Evolutionary conservation across 23 tunicate species (phyloP), one percentile per base, ranked within the genome.

Genomic region (Trididemnum nubilum): DNA sequence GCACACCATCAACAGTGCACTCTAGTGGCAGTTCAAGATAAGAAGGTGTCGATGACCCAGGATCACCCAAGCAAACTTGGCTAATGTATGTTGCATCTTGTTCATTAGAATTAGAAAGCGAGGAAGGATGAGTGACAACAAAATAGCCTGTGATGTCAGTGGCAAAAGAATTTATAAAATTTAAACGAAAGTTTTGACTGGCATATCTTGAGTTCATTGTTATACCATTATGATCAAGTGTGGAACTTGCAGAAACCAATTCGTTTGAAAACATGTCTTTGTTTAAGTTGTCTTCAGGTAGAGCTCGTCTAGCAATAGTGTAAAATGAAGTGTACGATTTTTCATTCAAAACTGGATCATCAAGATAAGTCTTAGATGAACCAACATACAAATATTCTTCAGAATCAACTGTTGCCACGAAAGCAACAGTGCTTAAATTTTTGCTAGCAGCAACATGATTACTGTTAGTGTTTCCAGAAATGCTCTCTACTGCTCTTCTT

Each of bases 91-190:
- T 86, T 37, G 28, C 52, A 24, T 36, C 67, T 33, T 65, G n/a
- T 28, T 2, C 19, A 2, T 15, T 24, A 37, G 9, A 15, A 67
- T n/a, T 31, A 9, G 38, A 4, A 4, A 28, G 0, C 28, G 26
- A 52, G 27, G 38, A 7, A 15, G 94, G 94, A 66, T 91, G 89
- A 36, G 82, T 51, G 12, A 74, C 1, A n/a, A 91, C 90, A 81
- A 91, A 91, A 72, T 91, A 91, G 18, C 90, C 97, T n/a, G 85
- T 91, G 34, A 59, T 35, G 31, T 67, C 86, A 58, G 65, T 71
- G 29, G 84, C 87, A 81, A 91, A 91, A 0, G 87, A 87, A 61
- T 78, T 59, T 12, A 91, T 82, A 77, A 91, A 91, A 22, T 76
- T 85, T 0, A 91, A 77, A 12, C 87, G 65, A 51, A 72, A 91